Evolutionary conservation across 1,140 invertebrate genomes (phyloP).

Genomic region (Drosophila sp.): DNA sequence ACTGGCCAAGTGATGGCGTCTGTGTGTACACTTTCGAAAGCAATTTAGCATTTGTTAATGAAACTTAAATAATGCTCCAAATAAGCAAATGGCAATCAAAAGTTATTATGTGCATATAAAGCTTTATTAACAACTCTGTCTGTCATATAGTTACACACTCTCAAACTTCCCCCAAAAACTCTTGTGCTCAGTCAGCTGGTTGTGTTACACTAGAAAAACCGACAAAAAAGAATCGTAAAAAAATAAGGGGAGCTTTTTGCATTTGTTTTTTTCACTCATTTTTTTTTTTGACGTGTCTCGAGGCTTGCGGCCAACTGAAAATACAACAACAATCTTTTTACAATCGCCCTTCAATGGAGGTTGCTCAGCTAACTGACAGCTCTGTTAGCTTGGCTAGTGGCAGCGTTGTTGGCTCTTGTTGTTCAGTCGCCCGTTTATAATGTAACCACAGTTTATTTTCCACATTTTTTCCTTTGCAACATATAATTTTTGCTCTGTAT

Average conservation of each 20-base stretch:
- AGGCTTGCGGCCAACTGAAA: constrained; percentile 17
- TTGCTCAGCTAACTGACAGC: constrained; percentile 45
- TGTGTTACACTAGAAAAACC: constrained; percentile 7
- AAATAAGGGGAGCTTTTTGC: constrained; percentile 11
- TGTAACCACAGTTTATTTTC: constrained; percentile 68
- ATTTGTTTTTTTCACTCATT: background rate
- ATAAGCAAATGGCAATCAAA: constrained; percentile 76
- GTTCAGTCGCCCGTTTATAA: constrained; percentile 74
- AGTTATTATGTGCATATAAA: constrained; percentile 71
- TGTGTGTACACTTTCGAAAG: constrained; percentile 65
- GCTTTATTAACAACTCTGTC: constrained; percentile 51
- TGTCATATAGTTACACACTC: constrained; percentile 30
- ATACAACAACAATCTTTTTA: constrained; percentile 24
- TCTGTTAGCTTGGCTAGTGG: constrained; percentile 26
- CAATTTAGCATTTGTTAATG: constrained; percentile 79
- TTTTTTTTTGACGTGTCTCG: too few relatives aligned
- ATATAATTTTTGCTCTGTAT: constrained; percentile 26
- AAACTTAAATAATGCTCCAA: constrained; percentile 76
- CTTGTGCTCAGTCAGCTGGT: constrained; percentile 35
- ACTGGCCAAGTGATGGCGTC: background rate
- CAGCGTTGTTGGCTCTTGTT: constrained; percentile 39
- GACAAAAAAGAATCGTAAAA: background rate
- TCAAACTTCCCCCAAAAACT: background rate
- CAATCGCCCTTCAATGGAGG: constrained; percentile 63
- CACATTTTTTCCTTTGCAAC: constrained; percentile 1